These are phyloP conservation scores for Propithecus perrieri DNA, from an alignment of 2,797 vertebrate species.

Conservation along the genomic window DNA sequence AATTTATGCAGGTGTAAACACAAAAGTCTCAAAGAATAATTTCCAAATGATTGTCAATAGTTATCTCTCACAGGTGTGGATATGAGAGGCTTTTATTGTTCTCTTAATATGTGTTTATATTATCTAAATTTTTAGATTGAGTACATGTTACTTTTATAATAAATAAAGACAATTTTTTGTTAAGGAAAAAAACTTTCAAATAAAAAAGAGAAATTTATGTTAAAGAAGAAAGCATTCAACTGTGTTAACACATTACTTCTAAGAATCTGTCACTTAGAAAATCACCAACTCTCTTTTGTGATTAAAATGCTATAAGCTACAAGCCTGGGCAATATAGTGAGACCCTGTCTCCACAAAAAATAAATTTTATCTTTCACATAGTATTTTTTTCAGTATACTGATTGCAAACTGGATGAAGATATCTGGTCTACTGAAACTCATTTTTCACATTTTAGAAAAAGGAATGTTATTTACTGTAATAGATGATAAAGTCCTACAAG, in stretches of 20 bases:
- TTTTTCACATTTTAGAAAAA: constrained; percentile 68
- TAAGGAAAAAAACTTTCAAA: neutral
- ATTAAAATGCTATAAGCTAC: neutral
- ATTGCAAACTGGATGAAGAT: constrained; percentile 66
- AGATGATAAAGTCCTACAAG: constrained; percentile 67
- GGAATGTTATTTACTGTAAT: constrained; percentile 77
- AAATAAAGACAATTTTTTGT: neutral
- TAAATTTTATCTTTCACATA: neutral
- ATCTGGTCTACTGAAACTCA: constrained; percentile 67
- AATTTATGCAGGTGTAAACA: neutral
- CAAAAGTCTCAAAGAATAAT: neutral
- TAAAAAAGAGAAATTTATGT: neutral
- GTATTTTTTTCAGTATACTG: constrained; percentile 19
- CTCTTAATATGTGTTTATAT: neutral
- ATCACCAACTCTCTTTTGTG: neutral
- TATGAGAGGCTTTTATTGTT: neutral
- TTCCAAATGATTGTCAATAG: neutral
- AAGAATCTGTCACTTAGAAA: neutral
- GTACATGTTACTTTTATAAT: neutral
- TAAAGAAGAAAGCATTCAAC: neutral
- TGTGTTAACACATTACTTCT: neutral
- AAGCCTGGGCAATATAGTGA: neutral
- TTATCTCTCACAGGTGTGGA: too few species aligned
- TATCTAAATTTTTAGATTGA: neutral
- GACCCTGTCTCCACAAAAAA: neutral